Evolutionary conservation across 2,797 vertebrate species (phyloP).

Genomic region (Pseudochirops cupreus): DNA sequence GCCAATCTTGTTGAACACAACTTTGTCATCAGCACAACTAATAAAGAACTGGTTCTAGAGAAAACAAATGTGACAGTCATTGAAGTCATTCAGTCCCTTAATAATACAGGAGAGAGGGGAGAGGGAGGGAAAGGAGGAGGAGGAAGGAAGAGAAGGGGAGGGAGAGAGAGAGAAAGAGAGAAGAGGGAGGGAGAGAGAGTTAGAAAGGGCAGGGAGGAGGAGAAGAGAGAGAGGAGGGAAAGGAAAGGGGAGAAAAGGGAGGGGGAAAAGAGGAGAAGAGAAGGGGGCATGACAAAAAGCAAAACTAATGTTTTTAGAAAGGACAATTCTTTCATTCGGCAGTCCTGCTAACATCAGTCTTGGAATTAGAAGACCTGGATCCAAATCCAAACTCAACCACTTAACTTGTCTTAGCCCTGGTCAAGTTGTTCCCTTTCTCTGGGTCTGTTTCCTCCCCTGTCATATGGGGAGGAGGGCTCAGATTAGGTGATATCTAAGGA

Average conservation of each 20-base stretch:
- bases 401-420: not conserved
- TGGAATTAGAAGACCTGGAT: not conserved
- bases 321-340: not conserved
- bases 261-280: not conserved
- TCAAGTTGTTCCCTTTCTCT: not conserved
- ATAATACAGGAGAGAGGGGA: not conserved
- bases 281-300: not conserved
- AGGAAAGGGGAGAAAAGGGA: not conserved
- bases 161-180: not conserved
- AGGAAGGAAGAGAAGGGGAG: not conserved
- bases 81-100: slow-evolving; percentile 10
- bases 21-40: slow-evolving; percentile 95
- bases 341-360: not conserved
- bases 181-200: not conserved
- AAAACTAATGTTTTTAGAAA: no score
- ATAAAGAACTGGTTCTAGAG: slow-evolving; percentile 98
- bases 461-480: not conserved
- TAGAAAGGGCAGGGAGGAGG: not conserved
- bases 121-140: not conserved
- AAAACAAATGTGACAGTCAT: slow-evolving; percentile 56
- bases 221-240: not conserved
- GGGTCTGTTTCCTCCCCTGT: not conserved
- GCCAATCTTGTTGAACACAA: slow-evolving; percentile 96
- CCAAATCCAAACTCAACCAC: not conserved
- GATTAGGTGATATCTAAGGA: not conserved